Base-by-base conservation (phyloP, 1,140 invertebrate genomes). In the Bombus affinis region DNA sequence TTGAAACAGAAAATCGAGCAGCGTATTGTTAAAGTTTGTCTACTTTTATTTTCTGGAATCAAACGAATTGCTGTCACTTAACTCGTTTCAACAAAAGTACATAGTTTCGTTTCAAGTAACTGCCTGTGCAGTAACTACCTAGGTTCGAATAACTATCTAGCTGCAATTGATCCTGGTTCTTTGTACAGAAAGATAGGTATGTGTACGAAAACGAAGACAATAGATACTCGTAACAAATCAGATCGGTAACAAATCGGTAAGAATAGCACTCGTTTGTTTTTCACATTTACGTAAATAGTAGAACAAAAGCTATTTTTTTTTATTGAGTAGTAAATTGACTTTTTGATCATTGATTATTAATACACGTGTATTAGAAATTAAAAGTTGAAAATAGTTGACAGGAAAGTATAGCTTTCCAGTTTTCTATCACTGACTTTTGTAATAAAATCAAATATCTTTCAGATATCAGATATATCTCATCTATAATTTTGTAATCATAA, bases 31-130 rank as follows among this genome's bases (percentile, higher is more conserved):
- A 12, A 39, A 59, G 53, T 76, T 62, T 62, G 32, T 76, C 47
- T n/a, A 37, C 25, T 35, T 9, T 70, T 70, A n/a, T 39, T 57
- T 32, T 5, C 18, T 44, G 35, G 25, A 39, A 37, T 37, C 53
- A n/a, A 76, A 76, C 39, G 74, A 62, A 76, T 37, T 39, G 53
- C 35, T 25, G 74, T 62, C 44, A 39, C 25, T 42, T 76, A 76
- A 76, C 42, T 74, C n/a, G 72, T 62, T 57, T 62, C 47, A 76
- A 76, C 74, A 62, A 39, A 62, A 53, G 35, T 39, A 25, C 57
- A 76, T 25, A 62, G 74, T 62, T 76, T 62, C 74, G 35, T 37
- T 68, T 68, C 62, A 32, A 37, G 35, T 44, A 75, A 75, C 73
- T 59, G 47, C 18, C 18, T 47, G 47, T 15, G 62, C n/a, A 32